A percentile compares a stretch with the other conserved stretches of the same genome.
These are phyloP conservation scores for Toxostoma redivivum DNA, from an alignment of 2,113 vertebrate species.

Conservation along the genomic window DNA sequence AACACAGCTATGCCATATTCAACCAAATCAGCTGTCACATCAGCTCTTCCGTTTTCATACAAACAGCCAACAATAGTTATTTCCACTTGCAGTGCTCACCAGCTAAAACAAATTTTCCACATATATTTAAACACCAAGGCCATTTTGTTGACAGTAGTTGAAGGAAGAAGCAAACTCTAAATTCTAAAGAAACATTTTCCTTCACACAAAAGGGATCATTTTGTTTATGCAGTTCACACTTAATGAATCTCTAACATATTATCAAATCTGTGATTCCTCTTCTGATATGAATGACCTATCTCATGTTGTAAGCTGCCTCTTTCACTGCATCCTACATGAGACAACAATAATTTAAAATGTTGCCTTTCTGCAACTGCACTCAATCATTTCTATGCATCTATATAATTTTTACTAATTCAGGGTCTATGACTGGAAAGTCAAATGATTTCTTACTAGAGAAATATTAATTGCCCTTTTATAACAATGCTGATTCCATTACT, in stretches of 20 bases:
- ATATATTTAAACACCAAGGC: neutral
- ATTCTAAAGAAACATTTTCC: neutral
- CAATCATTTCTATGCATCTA: neutral
- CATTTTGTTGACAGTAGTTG: neutral
- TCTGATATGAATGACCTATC: neutral
- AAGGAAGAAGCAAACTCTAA: neutral
- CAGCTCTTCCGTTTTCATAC: neutral
- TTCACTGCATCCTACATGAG: neutral
- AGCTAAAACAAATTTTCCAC: neutral
- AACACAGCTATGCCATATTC: neutral
- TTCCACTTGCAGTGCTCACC: neutral
- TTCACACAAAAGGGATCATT: neutral
- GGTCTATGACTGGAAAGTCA: neutral
- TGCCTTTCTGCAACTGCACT: neutral
- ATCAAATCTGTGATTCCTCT: neutral
- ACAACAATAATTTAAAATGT: neutral
- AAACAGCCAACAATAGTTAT: conserved; percentile 2
- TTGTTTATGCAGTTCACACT: neutral
- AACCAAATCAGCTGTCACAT: conserved; percentile 15
- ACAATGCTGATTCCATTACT: neutral
- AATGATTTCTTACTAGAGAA: neutral
- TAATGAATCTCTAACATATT: neutral
- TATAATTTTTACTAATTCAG: neutral
- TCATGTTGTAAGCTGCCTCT: neutral
- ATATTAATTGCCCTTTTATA: neutral